Base-by-base conservation (phyloP, 2,888 invertebrate species). In the Holacanthella duospinosa region DNA sequence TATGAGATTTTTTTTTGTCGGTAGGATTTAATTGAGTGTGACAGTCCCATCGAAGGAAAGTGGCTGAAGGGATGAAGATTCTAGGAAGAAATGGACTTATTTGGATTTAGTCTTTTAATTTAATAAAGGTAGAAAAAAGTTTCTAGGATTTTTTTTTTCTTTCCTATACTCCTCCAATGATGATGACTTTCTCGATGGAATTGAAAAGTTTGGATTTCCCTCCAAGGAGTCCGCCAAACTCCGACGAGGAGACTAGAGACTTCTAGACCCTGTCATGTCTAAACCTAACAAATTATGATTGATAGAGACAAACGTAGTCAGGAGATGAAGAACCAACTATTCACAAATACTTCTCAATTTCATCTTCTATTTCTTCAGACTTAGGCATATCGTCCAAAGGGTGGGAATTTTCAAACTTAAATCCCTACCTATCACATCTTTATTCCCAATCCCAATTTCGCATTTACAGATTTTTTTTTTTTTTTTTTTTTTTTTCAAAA, bases 201-300 rank as follows among this genome's bases (percentile, higher is more conserved):
- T 25, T 12, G 36, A 28, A 36, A 60, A 60, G 25, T 28, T 60
- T 60, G 2, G 21, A 1, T 43, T 43, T 21, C 44, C 25, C 26
- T 43, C n/a, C n/a, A n/a, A n/a, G n/a, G n/a, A n/a, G n/a, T n/a
- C n/a, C 12, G 28, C 2, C 29, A 48, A 27, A 44, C 21, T 43
- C 59, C 48, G 12, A 48, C 12, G 21, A 48, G 21, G 12, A 48
- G 36, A 57, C n/a, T 6, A n/a, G 36, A 27, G 26, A 25, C 48
- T 59, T 26, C 28, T 21, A 9, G 43, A 28, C 29, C 48, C 24
- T 29, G 43, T 43, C 59, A 9, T 16, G 25, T 43, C 19, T 55
- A 21, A 36, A 55, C 9, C 55, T 21, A 28, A 66, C 68, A 66
- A 71, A 71, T 71, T 71, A 71, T 70, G 69, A 71, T 71, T 71